phyloP scores from a whole-genome alignment of 2,797 vertebrate genomes.

The Chrosomus eos region DNA sequence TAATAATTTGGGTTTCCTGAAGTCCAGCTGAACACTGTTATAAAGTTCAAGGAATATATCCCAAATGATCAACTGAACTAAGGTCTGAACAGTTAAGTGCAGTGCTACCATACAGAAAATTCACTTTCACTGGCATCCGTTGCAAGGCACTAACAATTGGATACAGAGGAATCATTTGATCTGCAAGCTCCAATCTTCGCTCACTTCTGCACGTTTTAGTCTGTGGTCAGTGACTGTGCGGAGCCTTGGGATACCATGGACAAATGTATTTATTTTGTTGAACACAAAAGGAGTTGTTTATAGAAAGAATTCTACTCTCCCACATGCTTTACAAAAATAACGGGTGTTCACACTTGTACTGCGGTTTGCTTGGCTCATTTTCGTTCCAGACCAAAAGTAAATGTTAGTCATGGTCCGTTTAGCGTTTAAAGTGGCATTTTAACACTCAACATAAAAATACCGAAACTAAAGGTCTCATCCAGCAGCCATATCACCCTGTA shows the following conservation, averaged over 20 bases:
- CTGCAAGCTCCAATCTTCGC: neutral
- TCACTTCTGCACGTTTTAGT: neutral
- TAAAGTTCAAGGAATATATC: neutral
- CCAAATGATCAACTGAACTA: conserved; percentile 11
- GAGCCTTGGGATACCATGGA: neutral
- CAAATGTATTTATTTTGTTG: too few species aligned
- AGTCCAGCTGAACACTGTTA: neutral
- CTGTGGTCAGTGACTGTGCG: neutral
- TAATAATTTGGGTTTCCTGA: conserved; percentile 16
- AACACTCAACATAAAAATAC: too few species aligned
- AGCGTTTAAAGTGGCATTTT: too few species aligned
- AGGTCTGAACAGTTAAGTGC: neutral
- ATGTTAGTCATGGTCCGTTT: too few species aligned
- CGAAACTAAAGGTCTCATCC: too few species aligned
- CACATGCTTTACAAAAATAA: too few species aligned
- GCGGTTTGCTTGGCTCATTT: too few species aligned
- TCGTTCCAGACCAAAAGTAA: too few species aligned
- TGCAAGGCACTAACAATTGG: neutral
- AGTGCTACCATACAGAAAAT: neutral
- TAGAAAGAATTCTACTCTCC: too few species aligned
- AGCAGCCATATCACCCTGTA: too few species aligned
- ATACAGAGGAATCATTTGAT: neutral
- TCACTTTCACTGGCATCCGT: neutral
- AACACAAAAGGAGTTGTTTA: neutral
- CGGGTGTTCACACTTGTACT: too few species aligned